Conservation (phyloP, 2,888 invertebrate genomes). For the Rambutsinella grinnellia region DNA sequence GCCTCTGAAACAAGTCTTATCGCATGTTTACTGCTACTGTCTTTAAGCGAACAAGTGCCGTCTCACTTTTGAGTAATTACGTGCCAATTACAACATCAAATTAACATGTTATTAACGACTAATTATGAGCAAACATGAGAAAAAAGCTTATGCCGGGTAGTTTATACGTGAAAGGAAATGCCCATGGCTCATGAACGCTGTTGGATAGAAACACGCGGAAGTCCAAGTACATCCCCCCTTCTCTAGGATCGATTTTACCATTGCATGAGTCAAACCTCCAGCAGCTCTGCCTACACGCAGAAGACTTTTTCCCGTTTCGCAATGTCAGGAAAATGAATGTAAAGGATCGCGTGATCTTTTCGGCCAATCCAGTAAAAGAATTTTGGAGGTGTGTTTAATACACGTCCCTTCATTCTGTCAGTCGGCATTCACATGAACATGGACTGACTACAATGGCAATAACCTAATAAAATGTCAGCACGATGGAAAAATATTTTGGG, state of each 20-base stretch:
- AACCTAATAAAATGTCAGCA: neutral
- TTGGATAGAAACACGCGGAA: neutral
- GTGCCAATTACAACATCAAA: no score
- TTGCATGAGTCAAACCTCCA: neutral
- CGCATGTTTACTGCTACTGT: no score
- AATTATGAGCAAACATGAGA: no score
- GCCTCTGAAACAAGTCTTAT: no score
- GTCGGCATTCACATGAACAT: neutral
- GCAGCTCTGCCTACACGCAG: neutral
- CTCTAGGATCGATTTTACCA: conserved; percentile 8
- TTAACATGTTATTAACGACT: no score
- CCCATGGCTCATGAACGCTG: no score
- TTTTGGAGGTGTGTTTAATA: conserved; percentile 31
- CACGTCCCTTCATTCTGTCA: neutral
- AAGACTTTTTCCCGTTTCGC: neutral
- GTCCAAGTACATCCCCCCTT: neutral
- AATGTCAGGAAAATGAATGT: neutral
- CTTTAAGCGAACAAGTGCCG: no score
- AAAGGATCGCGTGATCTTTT: conserved; percentile 23
- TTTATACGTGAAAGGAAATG: no score
- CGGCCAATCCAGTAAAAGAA: conserved; percentile 23
- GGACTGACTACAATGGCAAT: neutral
- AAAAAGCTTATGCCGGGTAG: no score
- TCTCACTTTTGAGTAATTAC: no score
- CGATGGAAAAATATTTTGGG: neutral